Conservation (phyloP, 2,113 vertebrate species). For the Carollia perspicillata region DNA sequence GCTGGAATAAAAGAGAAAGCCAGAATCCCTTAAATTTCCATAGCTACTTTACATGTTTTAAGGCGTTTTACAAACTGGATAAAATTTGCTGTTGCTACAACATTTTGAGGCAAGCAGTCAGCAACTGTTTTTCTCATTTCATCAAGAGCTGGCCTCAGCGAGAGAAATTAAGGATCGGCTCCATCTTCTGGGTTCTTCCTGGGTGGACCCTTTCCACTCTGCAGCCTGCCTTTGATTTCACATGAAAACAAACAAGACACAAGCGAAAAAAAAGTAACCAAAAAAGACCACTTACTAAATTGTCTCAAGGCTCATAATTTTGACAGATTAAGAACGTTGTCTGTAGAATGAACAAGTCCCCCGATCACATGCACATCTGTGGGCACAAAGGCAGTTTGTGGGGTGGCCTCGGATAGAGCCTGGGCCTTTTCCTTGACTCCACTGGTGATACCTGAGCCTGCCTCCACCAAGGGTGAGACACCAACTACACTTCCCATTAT, state of each 20-base stretch:
- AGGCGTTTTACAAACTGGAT: neutral
- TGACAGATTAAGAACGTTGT: neutral
- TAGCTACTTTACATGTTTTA: neutral
- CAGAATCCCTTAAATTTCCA: neutral
- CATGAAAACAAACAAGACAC: neutral
- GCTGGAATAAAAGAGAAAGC: neutral
- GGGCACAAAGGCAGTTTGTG: neutral
- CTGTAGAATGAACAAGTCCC: no score
- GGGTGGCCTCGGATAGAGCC: no score
- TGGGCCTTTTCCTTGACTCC: neutral
- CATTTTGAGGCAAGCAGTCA: neutral
- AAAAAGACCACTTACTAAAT: neutral
- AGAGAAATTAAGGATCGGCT: neutral
- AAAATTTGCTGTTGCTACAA: neutral
- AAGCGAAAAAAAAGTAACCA: neutral
- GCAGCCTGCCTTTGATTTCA: neutral
- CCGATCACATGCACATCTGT: accelerated
- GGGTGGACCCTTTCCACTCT: neutral
- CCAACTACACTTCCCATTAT: neutral
- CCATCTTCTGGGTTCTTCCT: neutral
- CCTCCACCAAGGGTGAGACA: neutral
- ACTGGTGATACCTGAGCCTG: neutral
- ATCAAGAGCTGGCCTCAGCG: neutral
- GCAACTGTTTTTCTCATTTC: neutral
- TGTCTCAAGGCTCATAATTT: neutral